A percentile compares a stretch with the other conserved stretches of the same genome.
Evolutionary conservation across 2,113 vertebrate genomes (phyloP).

Genomic region (Orthonyx spaldingii): DNA sequence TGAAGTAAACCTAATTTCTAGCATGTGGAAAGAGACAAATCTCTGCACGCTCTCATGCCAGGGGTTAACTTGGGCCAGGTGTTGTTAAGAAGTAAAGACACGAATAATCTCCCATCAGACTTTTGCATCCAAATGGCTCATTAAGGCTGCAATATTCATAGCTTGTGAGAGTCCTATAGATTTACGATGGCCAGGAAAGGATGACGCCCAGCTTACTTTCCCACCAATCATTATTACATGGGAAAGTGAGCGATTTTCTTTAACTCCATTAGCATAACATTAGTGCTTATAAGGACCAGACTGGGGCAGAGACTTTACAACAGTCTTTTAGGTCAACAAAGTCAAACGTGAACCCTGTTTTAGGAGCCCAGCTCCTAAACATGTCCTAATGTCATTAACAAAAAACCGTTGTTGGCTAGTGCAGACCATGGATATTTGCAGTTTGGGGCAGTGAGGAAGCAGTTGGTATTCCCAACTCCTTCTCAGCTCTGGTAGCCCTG

Average conservation of each 20-base stretch:
- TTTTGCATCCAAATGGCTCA: conserved; percentile 36
- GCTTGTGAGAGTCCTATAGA: conserved; percentile 44
- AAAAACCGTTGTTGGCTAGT: not conserved
- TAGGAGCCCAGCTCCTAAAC: not conserved
- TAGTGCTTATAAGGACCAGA: not conserved
- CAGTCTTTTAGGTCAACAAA: not conserved
- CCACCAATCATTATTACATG: conserved; percentile 51
- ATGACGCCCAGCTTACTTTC: conserved; percentile 47
- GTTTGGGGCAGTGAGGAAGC: not conserved
- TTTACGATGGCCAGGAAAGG: conserved; percentile 48
- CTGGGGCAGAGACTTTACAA: not conserved
- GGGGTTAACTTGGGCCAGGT: not conserved
- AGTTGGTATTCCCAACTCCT: not conserved
- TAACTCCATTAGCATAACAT: conserved; percentile 36
- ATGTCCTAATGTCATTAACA: not conserved
- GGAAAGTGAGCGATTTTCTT: conserved; percentile 42
- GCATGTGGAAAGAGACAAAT: not conserved
- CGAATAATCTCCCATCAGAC: not conserved
- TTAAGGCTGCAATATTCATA: conserved; percentile 25
- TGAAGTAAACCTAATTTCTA: not conserved
- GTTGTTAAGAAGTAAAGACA: not conserved
- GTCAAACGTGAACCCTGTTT: not conserved
- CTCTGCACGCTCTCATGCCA: not conserved
- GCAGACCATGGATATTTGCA: not conserved
- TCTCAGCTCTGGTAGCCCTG: not conserved